Conservation (phyloP, 2,113 vertebrate species). For the Podarcis muralis region DNA sequence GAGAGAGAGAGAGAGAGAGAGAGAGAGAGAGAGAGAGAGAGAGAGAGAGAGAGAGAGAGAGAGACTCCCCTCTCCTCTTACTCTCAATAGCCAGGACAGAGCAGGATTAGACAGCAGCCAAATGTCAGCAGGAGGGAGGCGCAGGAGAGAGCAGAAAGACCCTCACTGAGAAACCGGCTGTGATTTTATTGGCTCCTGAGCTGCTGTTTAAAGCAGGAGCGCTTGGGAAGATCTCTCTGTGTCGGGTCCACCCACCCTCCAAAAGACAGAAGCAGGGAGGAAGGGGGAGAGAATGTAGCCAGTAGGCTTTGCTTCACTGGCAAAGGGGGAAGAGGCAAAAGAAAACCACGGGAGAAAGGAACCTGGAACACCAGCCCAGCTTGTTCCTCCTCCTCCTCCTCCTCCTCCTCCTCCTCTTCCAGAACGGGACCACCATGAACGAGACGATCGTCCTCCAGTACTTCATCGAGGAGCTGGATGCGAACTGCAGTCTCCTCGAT, state of each 20-base stretch:
- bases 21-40: too few relatives aligned
- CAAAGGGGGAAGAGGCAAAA: neutral
- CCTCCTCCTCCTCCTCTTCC: neutral
- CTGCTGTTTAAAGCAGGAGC: slow-evolving; percentile 50
- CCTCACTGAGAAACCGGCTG: slow-evolving; percentile 32
- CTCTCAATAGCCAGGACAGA: neutral
- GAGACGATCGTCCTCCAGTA: slow-evolving; percentile 84
- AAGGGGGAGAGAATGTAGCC: neutral
- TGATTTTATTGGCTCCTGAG: slow-evolving; percentile 62
- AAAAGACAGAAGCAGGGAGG: slow-evolving; percentile 16
- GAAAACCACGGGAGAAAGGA: neutral
- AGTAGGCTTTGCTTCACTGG: slow-evolving; percentile 29
- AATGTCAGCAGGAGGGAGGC: neutral
- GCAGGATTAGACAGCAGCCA: slow-evolving; percentile 31
- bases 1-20: too few relatives aligned
- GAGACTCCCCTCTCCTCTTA: neutral
- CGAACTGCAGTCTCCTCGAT: slow-evolving; percentile 90
- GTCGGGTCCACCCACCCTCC: slow-evolving; percentile 47
- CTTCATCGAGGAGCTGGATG: slow-evolving; percentile 86
- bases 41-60: too few relatives aligned
- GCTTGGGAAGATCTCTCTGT: slow-evolving; percentile 20
- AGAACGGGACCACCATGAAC: slow-evolving; percentile 71
- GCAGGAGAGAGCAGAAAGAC: slow-evolving; percentile 18
- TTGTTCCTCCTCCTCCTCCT: neutral
- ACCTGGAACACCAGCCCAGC: neutral